Conservation (phyloP, 2,888 invertebrate genomes). For the Laspeyria flexula region DNA sequence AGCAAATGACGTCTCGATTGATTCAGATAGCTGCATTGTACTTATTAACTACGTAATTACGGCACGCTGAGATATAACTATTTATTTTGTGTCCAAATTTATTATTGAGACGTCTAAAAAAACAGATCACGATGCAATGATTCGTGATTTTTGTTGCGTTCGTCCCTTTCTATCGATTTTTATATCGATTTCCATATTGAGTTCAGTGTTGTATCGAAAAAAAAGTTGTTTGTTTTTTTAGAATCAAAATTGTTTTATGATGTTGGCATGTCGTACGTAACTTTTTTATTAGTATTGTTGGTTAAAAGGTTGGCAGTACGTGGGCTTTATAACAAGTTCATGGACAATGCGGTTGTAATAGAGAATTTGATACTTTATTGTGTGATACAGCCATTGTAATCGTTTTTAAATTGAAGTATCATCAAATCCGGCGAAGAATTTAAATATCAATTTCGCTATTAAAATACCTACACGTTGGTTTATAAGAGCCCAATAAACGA, state of each 20-base stretch:
- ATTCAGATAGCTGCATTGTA: slow-evolving; percentile 77
- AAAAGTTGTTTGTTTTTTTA: slow-evolving; percentile 52
- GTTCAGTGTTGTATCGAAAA: slow-evolving; percentile 43
- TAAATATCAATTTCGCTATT: too few relatives aligned
- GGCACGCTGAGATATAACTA: slow-evolving; percentile 79
- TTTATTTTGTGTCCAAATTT: slow-evolving; percentile 81
- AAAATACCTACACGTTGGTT: too few relatives aligned
- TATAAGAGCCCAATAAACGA: too few relatives aligned
- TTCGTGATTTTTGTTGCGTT: slow-evolving; percentile 64
- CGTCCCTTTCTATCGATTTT: slow-evolving; percentile 56
- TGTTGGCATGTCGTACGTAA: slow-evolving; percentile 39
- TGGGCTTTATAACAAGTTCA: slow-evolving; percentile 29
- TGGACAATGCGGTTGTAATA: slow-evolving; percentile 35
- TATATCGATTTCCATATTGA: slow-evolving; percentile 74
- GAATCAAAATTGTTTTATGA: slow-evolving; percentile 52
- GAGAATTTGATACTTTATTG: slow-evolving; percentile 33
- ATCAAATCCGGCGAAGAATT: too few relatives aligned
- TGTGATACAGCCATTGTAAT: slow-evolving; percentile 32
- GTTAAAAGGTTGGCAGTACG: slow-evolving; percentile 36
- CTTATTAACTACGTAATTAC: slow-evolving; percentile 84
- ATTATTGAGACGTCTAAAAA: slow-evolving; percentile 74
- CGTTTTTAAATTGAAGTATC: slow-evolving; percentile 10
- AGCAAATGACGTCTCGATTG: slow-evolving; percentile 79
- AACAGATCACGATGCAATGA: slow-evolving; percentile 76
- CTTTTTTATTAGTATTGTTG: slow-evolving; percentile 22